phyloP scores from a whole-genome alignment of 2,113 vertebrate species.

The Bombycilla garrulus region DNA sequence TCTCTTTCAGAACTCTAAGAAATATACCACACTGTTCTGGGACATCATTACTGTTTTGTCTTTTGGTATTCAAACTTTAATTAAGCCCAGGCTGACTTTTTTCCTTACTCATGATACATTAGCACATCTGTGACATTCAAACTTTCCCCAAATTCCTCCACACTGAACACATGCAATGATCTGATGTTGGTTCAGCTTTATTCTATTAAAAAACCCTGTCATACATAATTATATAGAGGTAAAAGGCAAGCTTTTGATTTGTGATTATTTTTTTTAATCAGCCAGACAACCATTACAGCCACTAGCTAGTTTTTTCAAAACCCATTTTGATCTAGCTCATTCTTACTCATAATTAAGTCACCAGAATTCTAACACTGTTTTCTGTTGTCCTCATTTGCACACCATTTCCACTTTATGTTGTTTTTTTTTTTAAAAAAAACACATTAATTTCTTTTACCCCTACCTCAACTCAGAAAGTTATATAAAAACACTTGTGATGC shows the following conservation, averaged over 20 bases:
- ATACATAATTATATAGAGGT: neutral
- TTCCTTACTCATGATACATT: neutral
- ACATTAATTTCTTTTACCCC: neutral
- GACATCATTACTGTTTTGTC: accelerated
- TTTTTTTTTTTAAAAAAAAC: neutral
- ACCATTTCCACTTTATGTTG: neutral
- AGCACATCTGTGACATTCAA: neutral
- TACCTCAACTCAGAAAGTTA: neutral
- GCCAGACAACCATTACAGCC: neutral
- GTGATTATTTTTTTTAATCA: neutral
- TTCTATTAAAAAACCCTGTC: neutral
- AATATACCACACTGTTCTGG: neutral
- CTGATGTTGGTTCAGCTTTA: neutral
- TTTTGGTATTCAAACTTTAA: neutral
- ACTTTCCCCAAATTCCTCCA: neutral
- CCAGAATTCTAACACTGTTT: neutral
- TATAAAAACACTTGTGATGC: neutral
- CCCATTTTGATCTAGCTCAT: neutral
- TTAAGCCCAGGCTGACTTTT: neutral
- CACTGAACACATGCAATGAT: neutral
- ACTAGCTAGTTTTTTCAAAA: neutral
- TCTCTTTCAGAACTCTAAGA: neutral
- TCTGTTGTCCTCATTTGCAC: neutral
- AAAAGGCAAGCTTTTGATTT: neutral
- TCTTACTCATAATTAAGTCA: neutral